These are phyloP conservation scores for Diorhabda carinulata DNA, from an alignment of 1,140 invertebrate genomes.

Conservation along the genomic window DNA sequence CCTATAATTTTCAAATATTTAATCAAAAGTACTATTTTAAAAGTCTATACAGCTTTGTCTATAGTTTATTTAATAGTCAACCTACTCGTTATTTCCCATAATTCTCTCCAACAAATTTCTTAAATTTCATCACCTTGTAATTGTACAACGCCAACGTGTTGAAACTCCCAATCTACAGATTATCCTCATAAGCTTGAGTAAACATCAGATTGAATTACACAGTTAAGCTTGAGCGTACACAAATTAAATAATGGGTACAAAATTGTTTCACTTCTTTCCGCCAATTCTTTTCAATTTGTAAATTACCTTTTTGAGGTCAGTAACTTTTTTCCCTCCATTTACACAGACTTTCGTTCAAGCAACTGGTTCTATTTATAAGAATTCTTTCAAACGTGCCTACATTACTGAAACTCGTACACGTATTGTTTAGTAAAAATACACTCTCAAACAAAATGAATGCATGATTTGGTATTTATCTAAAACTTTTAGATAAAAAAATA, in stretches of 20 bases:
- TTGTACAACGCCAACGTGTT: neutral
- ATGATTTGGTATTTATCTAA: no score
- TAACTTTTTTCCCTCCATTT: neutral
- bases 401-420: no score
- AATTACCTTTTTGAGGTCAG: neutral
- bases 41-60: no score
- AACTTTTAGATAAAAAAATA: no score
- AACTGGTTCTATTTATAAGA: no score
- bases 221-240: neutral
- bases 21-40: no score
- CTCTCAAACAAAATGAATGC: no score
- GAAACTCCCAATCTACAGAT: neutral
- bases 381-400: no score
- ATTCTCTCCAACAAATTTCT: neutral
- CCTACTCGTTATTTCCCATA: neutral
- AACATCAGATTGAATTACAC: neutral
- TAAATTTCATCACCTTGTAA: neutral
- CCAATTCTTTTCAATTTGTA: neutral
- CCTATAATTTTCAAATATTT: no score
- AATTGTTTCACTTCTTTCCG: neutral
- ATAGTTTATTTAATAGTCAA: no score
- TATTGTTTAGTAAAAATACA: no score
- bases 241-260: conserved; percentile 1
- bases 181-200: conserved; percentile 2
- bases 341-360: no score